Evolutionary conservation across 2,888 invertebrate species (phyloP), one percentile per base, ranked within the genome.

Genomic region (Eueremaeus valkanovi): DNA sequence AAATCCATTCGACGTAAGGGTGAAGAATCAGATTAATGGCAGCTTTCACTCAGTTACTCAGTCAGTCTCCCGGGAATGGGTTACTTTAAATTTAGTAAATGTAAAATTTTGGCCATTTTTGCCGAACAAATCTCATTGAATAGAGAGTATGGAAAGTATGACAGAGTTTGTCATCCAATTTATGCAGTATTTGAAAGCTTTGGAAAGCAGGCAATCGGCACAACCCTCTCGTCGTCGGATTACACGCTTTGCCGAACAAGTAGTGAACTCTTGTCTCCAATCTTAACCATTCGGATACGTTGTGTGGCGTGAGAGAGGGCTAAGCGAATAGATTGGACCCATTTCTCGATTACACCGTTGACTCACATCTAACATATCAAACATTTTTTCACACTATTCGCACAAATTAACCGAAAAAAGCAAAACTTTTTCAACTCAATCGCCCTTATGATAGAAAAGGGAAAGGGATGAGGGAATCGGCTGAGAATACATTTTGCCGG

Each of bases 131-230:
- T 27, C n/a, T 21, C 24, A 42, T 66, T n/a, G 29, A 36, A 33
- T 33, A 18, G 36, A 66, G 36, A 36, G 63, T 66, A 66, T 66
- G 21, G 36, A 66, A 66, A 36, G 63, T 66, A 66, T 66, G 63
- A 66, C 42, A 70, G 45, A 45, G 21, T 70, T 70, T 70, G 70
- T 45, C 70, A 36, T n/a, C 3, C 63, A 70, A 45, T 42, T 70
- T 27, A 70, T 70, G 70, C 42, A 70, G 45, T 45, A 70, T 70
- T 70, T 70, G 70, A 70, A 70, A 70, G 70, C 70, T 70, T 70
- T 70, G 24, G 45, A 70, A 40, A 16, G 29, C 36, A 27, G 9
- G 40, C 36, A 45, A 3, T 45, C 45, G 18, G 45, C 3, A 24
- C 70, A 70, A 70, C 70, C 70, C 70, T 70, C 70, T 70, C 45